A percentile compares a stretch with the other conserved stretches of the same genome.
These are phyloP conservation scores for Bombus fervidus DNA, from an alignment of 1,140 invertebrate genomes.

Conservation along the genomic window DNA sequence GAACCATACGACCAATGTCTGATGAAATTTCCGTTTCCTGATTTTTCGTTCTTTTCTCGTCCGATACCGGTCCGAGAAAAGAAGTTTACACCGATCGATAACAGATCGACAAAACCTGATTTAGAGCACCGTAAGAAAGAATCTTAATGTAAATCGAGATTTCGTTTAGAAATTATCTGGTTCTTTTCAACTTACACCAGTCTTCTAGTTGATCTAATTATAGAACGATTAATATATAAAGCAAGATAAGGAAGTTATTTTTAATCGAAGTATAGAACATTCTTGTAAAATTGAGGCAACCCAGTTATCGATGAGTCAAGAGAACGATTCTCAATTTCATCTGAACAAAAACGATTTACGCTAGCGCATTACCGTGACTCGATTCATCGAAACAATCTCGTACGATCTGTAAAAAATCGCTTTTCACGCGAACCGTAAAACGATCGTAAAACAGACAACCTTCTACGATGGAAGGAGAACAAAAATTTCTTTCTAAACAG, in stretches of 20 bases:
- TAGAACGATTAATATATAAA: neutral
- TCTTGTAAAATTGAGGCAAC: neutral
- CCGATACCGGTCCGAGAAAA: neutral
- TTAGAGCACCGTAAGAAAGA: neutral
- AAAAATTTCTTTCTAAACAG: too few relatives aligned
- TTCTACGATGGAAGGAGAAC: neutral
- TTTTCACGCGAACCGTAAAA: neutral
- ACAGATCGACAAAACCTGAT: neutral
- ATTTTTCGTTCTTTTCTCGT: neutral
- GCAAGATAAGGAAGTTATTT: neutral
- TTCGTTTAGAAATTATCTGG: neutral
- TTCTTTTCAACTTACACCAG: neutral
- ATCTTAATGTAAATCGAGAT: neutral
- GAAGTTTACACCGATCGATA: neutral
- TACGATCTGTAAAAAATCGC: neutral
- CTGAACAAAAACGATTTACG: slow-evolving; percentile 43
- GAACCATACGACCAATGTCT: too few relatives aligned
- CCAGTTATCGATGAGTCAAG: neutral
- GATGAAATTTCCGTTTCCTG: neutral
- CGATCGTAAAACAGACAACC: neutral
- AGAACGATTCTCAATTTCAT: slow-evolving; percentile 2
- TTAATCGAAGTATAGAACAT: neutral
- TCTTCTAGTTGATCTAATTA: neutral
- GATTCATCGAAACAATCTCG: neutral
- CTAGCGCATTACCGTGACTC: neutral